Evolutionary conservation across 2,113 vertebrate species (phyloP), one percentile per base, ranked within the genome.

Genomic region (Clarias gariepinus): DNA sequence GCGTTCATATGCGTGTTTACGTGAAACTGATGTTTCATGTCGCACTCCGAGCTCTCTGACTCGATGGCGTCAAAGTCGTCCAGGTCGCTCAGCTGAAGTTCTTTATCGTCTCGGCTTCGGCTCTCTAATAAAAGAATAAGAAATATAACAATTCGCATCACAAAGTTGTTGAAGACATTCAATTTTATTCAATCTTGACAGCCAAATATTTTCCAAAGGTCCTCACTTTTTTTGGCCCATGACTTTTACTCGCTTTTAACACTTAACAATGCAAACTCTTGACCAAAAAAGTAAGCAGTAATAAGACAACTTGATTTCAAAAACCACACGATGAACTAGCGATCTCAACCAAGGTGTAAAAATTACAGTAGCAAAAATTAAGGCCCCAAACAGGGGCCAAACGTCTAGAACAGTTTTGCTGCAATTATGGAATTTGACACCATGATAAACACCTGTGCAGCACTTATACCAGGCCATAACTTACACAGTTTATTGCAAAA

Each of bases 31-130:
- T 96, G 95, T 87, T 98, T 97, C 91, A 98, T 90, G 89, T 98
- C 96, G 77, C 98, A 98, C 89, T 97, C 98, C 0, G 96, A 96
- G 91, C 91, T 96, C 91, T 98, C 97, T 0, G 97, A 96, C 91
- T 98, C 97, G 28, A 98, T 95, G 1, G 97, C 92, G 87, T 98
- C 97, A 78, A 98, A 97, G 86, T 99, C 98, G 19, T 99, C 98
- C 93, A 99, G 85, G 91, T 98, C 98, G 89, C 98, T 99, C 81
- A 99, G 92, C 92, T 97, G 97, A 28, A 98, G 95, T 30, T 97
- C 97, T 91, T 98, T 98, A 90, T 97, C 97, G 0, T 96, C 95
- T 88, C 96, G 96, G 92, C 94, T 92, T n/a, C 92, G 92, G 89
- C 91, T 95, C 52, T 96, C 97, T 97, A 94, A 74, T 76, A 80